Conservation (phyloP, 2,113 vertebrate species). For the Calidris pugnax region DNA sequence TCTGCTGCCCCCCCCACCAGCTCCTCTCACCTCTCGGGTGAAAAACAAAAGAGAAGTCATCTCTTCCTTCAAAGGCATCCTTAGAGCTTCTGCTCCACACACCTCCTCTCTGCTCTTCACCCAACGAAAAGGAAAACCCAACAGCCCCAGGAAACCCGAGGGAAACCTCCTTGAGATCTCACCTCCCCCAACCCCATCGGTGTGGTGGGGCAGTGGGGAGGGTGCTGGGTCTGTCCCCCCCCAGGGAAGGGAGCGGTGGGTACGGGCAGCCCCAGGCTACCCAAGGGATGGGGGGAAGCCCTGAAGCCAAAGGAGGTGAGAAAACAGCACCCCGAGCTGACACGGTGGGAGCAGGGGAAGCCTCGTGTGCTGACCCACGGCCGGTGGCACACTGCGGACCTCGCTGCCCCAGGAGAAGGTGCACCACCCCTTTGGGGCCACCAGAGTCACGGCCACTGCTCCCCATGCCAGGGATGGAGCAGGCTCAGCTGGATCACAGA, state of each 20-base stretch:
- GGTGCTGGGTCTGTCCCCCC: not conserved
- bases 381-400: not conserved
- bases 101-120: not conserved
- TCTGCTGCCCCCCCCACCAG: not conserved
- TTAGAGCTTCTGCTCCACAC: not conserved
- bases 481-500: not conserved
- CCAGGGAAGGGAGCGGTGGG: not conserved
- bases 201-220: rapidly evolving
- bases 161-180: rapidly evolving
- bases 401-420: not conserved
- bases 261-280: not conserved
- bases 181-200: not conserved
- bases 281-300: not conserved
- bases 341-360: rapidly evolving
- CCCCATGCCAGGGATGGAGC: not conserved
- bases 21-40: not conserved
- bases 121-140: not conserved
- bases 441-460: rapidly evolving
- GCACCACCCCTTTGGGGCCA: not conserved
- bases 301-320: not conserved
- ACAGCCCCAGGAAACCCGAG: rapidly evolving
- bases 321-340: not conserved
- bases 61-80: not conserved
- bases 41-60: not conserved
- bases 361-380: rapidly evolving